phyloP scores from a whole-genome alignment of 2,113 vertebrate genomes.

The Numida meleagris region DNA sequence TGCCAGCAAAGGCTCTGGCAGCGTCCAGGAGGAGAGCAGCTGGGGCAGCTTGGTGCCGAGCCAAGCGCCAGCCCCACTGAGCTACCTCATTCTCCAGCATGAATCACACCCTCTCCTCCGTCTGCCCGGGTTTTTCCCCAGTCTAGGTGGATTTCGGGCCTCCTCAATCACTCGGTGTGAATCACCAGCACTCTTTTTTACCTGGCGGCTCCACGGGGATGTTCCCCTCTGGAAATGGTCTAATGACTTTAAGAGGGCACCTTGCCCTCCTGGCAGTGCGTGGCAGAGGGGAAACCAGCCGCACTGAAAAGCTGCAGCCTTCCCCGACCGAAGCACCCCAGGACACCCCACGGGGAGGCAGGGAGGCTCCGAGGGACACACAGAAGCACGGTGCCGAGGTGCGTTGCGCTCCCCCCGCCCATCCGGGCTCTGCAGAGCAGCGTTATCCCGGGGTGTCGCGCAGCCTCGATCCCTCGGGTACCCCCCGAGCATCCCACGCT shows the following conservation, averaged over 20 bases:
- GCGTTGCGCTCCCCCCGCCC: accelerated
- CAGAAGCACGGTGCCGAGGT: accelerated
- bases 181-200: too few relatives aligned
- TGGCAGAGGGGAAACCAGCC: accelerated
- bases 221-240: neutral
- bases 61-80: neutral
- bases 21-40: neutral
- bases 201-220: neutral
- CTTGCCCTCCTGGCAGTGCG: too few relatives aligned
- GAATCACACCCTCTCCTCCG: neutral
- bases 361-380: accelerated
- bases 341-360: neutral
- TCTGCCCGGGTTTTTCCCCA: neutral
- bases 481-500: neutral
- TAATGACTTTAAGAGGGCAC: neutral
- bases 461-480: neutral
- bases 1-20: neutral
- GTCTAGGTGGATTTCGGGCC: neutral
- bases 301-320: neutral
- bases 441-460: neutral
- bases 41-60: neutral
- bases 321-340: neutral
- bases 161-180: neutral
- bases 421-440: neutral
- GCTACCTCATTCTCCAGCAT: neutral